Percentiles rank a stretch among this genome's conserved stretches.
phyloP scores from a whole-genome alignment of 1,140 invertebrate species.

The Magallana angulata region DNA sequence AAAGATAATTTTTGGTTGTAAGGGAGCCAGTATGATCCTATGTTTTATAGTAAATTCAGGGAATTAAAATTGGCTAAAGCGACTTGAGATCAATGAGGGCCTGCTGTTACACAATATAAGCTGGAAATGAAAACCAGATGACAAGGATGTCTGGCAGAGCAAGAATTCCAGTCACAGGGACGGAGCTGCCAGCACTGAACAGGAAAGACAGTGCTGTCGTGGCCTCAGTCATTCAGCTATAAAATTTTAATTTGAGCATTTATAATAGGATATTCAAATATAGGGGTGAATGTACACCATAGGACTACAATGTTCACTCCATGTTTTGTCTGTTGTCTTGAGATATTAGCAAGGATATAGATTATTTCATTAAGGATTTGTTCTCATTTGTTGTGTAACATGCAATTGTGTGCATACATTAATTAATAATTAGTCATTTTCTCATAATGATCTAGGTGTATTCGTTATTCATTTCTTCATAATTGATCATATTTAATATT shows the following conservation, averaged over 20 bases:
- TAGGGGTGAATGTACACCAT: no score
- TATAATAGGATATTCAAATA: no score
- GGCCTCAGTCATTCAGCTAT: no score
- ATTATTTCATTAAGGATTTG: neutral
- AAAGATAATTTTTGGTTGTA: slow-evolving; percentile 27
- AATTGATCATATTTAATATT: no score
- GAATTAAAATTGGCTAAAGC: slow-evolving; percentile 1
- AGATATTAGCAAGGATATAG: neutral
- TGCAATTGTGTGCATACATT: no score
- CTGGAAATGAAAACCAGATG: slow-evolving; percentile 24
- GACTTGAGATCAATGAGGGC: slow-evolving; percentile 29
- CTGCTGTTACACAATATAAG: neutral
- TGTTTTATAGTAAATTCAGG: slow-evolving; percentile 18
- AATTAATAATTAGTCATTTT: no score
- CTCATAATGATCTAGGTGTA: no score
- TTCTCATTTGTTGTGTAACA: no score
- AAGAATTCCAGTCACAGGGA: slow-evolving; percentile 15
- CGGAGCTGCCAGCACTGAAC: neutral
- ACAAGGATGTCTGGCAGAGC: neutral
- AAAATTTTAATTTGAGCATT: no score
- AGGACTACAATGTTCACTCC: no score
- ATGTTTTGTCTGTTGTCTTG: no score
- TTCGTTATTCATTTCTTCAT: no score
- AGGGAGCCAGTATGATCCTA: neutral
- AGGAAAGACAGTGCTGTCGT: neutral